Conservation (phyloP, 2,113 vertebrate genomes). For the Malurus alboscapulatus region DNA sequence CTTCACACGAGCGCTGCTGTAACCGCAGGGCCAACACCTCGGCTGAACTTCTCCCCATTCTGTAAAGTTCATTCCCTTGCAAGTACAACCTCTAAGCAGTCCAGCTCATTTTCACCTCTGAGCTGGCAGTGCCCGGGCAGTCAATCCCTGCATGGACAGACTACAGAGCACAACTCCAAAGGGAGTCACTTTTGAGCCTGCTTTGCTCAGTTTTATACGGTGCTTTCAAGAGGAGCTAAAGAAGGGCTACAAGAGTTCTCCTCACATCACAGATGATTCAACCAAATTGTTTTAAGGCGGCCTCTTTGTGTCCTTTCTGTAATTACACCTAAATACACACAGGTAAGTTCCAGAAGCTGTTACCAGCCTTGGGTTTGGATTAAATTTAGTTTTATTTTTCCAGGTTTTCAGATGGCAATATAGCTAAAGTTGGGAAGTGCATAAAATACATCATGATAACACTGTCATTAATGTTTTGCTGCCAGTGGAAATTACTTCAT, state of each 20-base stretch:
- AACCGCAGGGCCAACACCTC: not conserved
- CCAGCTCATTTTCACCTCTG: not conserved
- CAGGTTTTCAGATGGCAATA: not conserved
- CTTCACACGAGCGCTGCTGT: rapidly evolving
- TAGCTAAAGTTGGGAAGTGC: not conserved
- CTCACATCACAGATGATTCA: not conserved
- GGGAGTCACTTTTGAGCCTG: not conserved
- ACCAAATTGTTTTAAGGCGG: not conserved
- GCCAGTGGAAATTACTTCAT: not conserved
- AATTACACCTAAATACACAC: not conserved
- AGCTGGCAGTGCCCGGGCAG: rapidly evolving
- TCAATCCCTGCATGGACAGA: not conserved
- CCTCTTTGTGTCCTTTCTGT: not conserved
- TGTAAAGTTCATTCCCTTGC: not conserved
- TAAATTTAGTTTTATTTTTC: not conserved
- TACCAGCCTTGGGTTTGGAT: not conserved
- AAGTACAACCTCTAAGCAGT: rapidly evolving
- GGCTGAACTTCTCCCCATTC: rapidly evolving
- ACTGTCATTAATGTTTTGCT: not conserved
- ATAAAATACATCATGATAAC: not conserved
- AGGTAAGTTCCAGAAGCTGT: not conserved
- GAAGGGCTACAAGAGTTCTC: not conserved
- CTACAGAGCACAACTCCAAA: not conserved
- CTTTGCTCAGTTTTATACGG: not conserved
- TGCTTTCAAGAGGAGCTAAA: not conserved